Base-by-base conservation (phyloP, 2,797 vertebrate genomes). In the Channallabes apus region DNA sequence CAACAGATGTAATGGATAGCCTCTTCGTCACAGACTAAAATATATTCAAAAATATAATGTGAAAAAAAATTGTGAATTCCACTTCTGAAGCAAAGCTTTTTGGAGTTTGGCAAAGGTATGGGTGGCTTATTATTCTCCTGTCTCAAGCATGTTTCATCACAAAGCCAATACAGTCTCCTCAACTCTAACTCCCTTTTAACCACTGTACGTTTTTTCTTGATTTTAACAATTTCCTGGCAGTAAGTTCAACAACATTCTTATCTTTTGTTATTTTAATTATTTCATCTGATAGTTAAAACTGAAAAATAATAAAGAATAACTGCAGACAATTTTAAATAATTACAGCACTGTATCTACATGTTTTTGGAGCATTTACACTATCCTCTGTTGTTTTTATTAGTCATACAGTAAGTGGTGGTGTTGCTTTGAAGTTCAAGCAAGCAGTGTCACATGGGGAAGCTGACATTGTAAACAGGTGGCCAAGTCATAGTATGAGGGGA, bases 401-500 rank as follows among this genome's bases (percentile, higher is more conserved):
- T 51, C 9, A 12, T 24, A n/a, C n/a, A n/a, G n/a, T n/a, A 77
- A 77, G 76, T 29, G 51, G n/a, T 22, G 18, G 18, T 24, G 24
- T 79, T 61, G 32, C 14, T 62, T 79, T 79, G 41, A 62, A 79
- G 32, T 79, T 61, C 54, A 71, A 46, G 27, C 18, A 64, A 76
- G 51, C 83, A 87, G 89, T 89, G 88, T 90, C 86, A 90, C 35
- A 79, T 35, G 24, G 61, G 58, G 27, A 59, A 80, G 41, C 46
- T 61, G 77, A 11, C 85, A 56, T 88, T 35, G 29, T 8, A 83
- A 94, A 92, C 93, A 93, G 93, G 91, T 94, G 93, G 76, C 88
- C 87, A 68, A 62, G 73, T 82, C 65, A 80, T 82, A 80, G 79
- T 78, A 86, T 62, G 82, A 86, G 82, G 72, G 86, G 89, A 90